These are phyloP conservation scores for Amniataba percoides DNA, from an alignment of 2,797 vertebrate genomes.

Conservation along the genomic window DNA sequence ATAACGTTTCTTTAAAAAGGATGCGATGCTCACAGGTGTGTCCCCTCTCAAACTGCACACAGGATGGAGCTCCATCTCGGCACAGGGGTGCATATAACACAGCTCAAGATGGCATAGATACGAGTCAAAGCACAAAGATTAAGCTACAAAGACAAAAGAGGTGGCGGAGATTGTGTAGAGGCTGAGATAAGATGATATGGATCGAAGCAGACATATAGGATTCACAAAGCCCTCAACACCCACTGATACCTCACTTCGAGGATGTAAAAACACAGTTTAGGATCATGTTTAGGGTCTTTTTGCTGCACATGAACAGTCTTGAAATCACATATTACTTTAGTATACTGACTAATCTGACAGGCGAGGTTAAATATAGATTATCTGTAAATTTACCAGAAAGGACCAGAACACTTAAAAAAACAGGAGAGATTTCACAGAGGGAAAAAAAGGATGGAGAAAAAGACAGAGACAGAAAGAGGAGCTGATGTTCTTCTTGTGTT, in stretches of 20 bases:
- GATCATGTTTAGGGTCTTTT: neutral
- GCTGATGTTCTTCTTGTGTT: constrained; percentile 53
- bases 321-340: neutral
- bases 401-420: neutral
- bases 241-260: constrained; percentile 3
- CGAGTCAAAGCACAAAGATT: constrained; percentile 6
- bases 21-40: neutral
- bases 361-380: constrained; percentile 2
- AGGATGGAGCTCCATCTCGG: neutral
- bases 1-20: neutral
- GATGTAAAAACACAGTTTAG: neutral
- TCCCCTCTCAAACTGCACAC: neutral
- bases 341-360: neutral
- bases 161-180: constrained; percentile 3
- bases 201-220: constrained; percentile 37
- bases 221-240: constrained; percentile 21
- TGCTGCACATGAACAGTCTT: neutral
- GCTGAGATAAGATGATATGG: constrained; percentile 35
- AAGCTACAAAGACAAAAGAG: constrained; percentile 35
- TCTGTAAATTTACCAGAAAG: neutral
- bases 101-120: constrained; percentile 3
- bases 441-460: constrained; percentile 8
- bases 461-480: constrained; percentile 10
- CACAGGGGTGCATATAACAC: constrained; percentile 7
- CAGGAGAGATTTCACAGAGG: neutral